These are phyloP conservation scores for Tiliacea citrago DNA, from an alignment of 2,888 invertebrate genomes.

Conservation along the genomic window DNA sequence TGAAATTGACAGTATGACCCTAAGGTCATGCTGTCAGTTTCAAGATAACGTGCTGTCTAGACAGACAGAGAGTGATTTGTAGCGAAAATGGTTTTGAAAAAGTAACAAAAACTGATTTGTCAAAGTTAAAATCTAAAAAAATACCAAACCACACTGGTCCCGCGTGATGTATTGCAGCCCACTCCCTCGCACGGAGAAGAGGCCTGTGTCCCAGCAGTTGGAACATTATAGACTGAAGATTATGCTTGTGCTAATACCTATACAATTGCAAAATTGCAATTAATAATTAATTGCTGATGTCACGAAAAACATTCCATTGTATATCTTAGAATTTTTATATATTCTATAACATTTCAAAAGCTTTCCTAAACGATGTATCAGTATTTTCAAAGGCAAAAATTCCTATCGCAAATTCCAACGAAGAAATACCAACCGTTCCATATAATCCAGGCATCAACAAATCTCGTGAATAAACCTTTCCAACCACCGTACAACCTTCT, in stretches of 20 bases:
- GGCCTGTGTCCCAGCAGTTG: too few species aligned
- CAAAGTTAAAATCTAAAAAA: not conserved
- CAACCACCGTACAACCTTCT: conserved; percentile 40
- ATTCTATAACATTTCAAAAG: not conserved
- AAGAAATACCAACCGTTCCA: conserved; percentile 21
- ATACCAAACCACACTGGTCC: too few species aligned
- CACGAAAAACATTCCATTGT: conserved; percentile 1
- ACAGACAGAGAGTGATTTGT: not conserved
- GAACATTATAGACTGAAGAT: too few species aligned
- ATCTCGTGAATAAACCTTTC: conserved; percentile 34
- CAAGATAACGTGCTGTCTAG: too few species aligned
- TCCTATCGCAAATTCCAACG: conserved; percentile 1
- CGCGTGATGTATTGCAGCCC: too few species aligned
- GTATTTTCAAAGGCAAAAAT: conserved; percentile 9
- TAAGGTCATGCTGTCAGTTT: not conserved
- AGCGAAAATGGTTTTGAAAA: not conserved
- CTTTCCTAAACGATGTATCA: not conserved
- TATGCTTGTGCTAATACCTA: not conserved
- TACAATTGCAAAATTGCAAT: conserved; percentile 7
- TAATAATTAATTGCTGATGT: conserved; percentile 1
- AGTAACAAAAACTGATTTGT: not conserved
- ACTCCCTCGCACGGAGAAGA: too few species aligned
- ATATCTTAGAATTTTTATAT: not conserved
- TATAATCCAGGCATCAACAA: conserved; percentile 53
- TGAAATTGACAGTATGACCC: not conserved